phyloP scores from a whole-genome alignment of 2,888 invertebrate genomes.

The Syrphus vitripennis region DNA sequence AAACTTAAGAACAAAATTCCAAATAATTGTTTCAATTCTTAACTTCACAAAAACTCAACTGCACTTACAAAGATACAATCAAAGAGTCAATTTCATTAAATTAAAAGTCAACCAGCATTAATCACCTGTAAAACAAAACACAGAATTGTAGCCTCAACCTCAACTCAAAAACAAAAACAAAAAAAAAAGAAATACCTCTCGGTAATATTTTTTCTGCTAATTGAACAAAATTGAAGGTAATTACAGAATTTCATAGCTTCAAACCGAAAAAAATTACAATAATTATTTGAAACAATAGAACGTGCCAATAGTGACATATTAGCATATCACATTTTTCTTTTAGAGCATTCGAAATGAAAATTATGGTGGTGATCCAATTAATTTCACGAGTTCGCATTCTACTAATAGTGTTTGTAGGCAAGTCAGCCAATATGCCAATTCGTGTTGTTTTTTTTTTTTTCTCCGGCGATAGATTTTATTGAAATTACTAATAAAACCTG shows the following conservation, averaged over 20 bases:
- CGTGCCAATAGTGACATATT: conserved; percentile 55
- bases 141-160: neutral
- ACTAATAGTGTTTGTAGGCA: neutral
- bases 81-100: neutral
- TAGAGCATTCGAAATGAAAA: neutral
- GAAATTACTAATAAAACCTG: neutral
- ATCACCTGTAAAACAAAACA: neutral
- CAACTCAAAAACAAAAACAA: neutral
- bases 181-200: neutral
- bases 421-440: neutral
- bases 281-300: conserved; percentile 53
- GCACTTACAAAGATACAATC: neutral
- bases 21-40: neutral
- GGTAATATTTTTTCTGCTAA: neutral
- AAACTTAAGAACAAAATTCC: too few relatives aligned
- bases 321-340: conserved; percentile 55
- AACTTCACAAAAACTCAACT: neutral
- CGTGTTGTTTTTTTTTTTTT: neutral
- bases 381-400: neutral
- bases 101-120: neutral
- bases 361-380: conserved; percentile 37
- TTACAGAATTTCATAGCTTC: conserved; percentile 27
- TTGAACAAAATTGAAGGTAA: conserved; percentile 33
- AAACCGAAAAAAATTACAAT: conserved; percentile 18
- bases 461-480: neutral